Base-by-base conservation (phyloP, 2,113 vertebrate genomes). In the Cryptotis parvus region DNA sequence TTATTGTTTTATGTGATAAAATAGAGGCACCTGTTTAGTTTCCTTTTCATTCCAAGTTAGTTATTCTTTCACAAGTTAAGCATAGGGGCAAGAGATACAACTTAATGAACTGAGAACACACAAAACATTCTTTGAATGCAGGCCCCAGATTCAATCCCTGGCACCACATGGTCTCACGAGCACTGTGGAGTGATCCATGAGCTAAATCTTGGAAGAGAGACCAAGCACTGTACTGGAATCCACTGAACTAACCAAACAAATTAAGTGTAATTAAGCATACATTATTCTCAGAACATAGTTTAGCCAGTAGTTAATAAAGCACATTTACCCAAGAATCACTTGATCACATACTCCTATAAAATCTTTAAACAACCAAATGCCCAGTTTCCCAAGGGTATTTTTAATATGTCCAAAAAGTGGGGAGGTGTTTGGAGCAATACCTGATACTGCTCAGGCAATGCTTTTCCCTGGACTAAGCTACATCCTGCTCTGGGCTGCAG, bases 51-150 rank as follows among this genome's bases (percentile, higher is more conserved):
- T 72, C 9, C 52, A 68, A 61, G 49, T 85, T 24, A 81, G 0
- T 55, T 86, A 83, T 90, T 88, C 35, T 76, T 39, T 88, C 70
- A 11, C n/a, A 89, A 90, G 37, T 33, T 79, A 70, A 37, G 3
- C 43, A 15, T 66, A 33, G 65, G 16, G 55, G 16, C 55, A 22
- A 20, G 55, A 58, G 55, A 58, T 6, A 58, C 22, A 58, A 20
- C 45, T 18, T 18, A 58, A 18, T 22, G 55, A 58, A 20, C 55
- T 22, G 55, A 58, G 55, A 22, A 4, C 55, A 58, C 24, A 20
- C 2, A 18, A 58, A 58, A 22, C 18, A 6, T 58, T 22, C 18
- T 58, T 58, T 58, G 55, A 58, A 58, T 58, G 55, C 16, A 24
- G 55, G 16, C 18, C 55, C 20, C 55, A 24, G 8, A 20, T 58